Conservation (phyloP, 2,113 vertebrate genomes). For the Eonycteris spelaea region DNA sequence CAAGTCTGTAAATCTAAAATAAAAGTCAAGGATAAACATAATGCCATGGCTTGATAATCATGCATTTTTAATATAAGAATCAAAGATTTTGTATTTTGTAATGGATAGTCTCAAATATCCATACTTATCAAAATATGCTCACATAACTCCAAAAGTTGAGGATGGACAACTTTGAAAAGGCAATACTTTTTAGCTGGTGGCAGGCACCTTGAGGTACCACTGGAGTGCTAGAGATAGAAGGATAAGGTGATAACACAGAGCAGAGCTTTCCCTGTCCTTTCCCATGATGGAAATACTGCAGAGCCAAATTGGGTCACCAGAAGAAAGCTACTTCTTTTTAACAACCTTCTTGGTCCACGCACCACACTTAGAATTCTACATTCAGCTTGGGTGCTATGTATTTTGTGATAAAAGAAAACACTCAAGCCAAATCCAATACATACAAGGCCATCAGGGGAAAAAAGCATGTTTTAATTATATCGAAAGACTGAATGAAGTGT, state of each 20-base stretch:
- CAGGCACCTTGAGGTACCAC: too few species aligned
- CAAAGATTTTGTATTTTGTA: not conserved
- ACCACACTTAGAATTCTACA: not conserved
- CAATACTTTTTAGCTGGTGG: too few species aligned
- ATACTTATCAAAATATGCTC: not conserved
- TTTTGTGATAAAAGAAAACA: slow-evolving; percentile 30
- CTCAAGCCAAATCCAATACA: not conserved
- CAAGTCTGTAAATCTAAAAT: not conserved
- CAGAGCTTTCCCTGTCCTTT: not conserved
- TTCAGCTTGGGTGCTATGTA: not conserved
- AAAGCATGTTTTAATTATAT: slow-evolving; percentile 24
- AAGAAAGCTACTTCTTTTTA: not conserved
- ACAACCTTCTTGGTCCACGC: not conserved
- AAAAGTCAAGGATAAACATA: not conserved
- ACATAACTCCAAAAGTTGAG: not conserved
- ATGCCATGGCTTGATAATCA: not conserved
- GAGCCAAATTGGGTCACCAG: not conserved
- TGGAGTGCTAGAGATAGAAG: not conserved
- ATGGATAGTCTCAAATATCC: not conserved
- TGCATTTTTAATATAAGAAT: not conserved
- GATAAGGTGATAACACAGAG: fast-evolving
- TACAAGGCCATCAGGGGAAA: not conserved
- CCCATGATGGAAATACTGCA: not conserved
- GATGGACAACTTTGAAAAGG: not conserved
- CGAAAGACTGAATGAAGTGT: not conserved